These are phyloP conservation scores for Syngnathus rostellatus DNA, from an alignment of 2,797 vertebrate genomes.

Conservation along the genomic window DNA sequence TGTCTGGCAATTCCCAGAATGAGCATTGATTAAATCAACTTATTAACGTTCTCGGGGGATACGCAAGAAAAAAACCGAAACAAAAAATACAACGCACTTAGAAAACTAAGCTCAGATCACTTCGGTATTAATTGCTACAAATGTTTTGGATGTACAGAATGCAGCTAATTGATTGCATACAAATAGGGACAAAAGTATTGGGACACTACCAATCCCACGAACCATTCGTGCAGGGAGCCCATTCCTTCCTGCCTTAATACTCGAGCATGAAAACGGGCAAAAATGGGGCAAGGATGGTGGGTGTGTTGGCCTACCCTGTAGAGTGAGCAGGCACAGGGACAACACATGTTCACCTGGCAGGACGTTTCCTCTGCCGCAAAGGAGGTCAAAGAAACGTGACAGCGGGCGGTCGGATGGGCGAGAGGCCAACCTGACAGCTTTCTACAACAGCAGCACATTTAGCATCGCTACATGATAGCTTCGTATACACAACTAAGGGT, in stretches of 20 bases:
- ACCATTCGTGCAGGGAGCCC: neutral
- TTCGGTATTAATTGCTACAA: neutral
- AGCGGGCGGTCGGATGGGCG: neutral
- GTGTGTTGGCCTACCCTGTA: neutral
- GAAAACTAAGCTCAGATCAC: neutral
- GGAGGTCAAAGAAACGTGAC: neutral
- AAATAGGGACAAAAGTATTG: neutral
- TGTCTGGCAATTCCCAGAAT: slow-evolving; percentile 13
- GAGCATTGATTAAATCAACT: slow-evolving; percentile 29
- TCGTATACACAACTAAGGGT: neutral
- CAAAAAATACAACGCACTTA: neutral
- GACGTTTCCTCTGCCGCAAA: neutral
- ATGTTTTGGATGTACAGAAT: neutral
- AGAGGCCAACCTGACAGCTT: neutral
- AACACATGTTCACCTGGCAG: slow-evolving; percentile 24
- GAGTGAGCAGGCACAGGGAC: slow-evolving; percentile 4
- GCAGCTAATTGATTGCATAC: neutral
- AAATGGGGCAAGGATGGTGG: neutral
- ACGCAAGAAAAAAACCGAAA: neutral
- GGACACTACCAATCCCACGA: neutral
- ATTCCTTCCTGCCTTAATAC: neutral
- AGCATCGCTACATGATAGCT: neutral
- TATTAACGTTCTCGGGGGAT: neutral
- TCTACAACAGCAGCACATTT: neutral
- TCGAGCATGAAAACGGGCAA: neutral